Percentiles rank a stretch among this genome's conserved stretches.
Conservation (phyloP, 2,797 vertebrate genomes). For the Leptoclinus maculatus region DNA sequence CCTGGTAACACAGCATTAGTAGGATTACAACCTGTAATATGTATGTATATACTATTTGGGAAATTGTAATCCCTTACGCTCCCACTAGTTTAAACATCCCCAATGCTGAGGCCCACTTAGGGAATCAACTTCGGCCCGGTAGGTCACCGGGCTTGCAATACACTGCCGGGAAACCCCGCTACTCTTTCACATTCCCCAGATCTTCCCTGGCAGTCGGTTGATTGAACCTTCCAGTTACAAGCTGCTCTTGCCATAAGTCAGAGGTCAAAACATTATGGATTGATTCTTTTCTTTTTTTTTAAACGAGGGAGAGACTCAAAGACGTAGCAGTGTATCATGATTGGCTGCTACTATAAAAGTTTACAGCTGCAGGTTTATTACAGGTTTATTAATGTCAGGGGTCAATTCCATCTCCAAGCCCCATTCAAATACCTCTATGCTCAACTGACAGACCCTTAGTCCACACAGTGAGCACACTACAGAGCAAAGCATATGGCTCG, state of each 20-base stretch:
- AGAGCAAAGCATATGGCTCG: slow-evolving; percentile 33
- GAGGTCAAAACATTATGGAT: slow-evolving; percentile 18
- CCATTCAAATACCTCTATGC: slow-evolving; percentile 12
- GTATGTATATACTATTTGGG: no score
- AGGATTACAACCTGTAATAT: neutral
- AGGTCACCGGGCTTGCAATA: neutral
- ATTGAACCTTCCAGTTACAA: slow-evolving; percentile 26
- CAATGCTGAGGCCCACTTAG: neutral
- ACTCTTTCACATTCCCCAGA: neutral
- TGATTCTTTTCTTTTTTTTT: slow-evolving; percentile 4
- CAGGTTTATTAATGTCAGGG: slow-evolving; percentile 31
- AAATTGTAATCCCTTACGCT: no score
- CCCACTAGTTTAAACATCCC: no score
- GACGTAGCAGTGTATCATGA: neutral
- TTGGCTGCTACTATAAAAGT: slow-evolving; percentile 25
- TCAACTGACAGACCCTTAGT: slow-evolving; percentile 2
- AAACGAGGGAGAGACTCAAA: slow-evolving; percentile 8
- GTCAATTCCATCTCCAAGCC: slow-evolving; percentile 11
- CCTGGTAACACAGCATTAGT: neutral
- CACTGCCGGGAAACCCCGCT: neutral
- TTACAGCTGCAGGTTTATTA: slow-evolving; percentile 31
- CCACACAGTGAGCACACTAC: neutral
- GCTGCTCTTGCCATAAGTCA: slow-evolving; percentile 13
- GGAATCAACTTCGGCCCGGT: neutral
- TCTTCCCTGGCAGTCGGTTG: neutral